These are phyloP conservation scores for Sebastes fasciatus DNA, from an alignment of 2,113 vertebrate genomes.

Conservation along the genomic window DNA sequence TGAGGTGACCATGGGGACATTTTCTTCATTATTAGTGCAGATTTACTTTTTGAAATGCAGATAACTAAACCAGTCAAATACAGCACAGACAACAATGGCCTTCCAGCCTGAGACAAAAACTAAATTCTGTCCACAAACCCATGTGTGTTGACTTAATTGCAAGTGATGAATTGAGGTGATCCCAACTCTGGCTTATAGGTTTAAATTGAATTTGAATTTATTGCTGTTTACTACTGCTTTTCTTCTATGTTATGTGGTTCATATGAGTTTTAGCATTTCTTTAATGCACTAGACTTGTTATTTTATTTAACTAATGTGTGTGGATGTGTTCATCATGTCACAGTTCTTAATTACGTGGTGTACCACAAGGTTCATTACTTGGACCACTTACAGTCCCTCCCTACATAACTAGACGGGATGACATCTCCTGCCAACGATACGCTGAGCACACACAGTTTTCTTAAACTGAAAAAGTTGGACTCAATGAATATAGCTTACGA, in stretches of 20 bases:
- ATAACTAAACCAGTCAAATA: neutral
- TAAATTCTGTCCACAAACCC: neutral
- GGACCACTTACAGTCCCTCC: neutral
- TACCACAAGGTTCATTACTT: slow-evolving; percentile 20
- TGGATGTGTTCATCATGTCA: neutral
- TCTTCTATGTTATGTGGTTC: neutral
- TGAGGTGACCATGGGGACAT: too few species aligned
- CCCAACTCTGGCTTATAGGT: neutral
- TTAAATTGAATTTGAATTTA: neutral
- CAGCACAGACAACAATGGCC: neutral
- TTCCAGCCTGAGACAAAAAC: neutral
- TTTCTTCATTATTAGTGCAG: neutral
- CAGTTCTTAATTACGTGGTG: neutral
- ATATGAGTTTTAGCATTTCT: neutral
- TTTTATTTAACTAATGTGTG: neutral
- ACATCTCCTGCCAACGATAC: neutral
- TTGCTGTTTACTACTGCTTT: neutral
- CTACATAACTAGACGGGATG: neutral
- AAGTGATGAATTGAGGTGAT: neutral
- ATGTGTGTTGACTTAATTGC: neutral
- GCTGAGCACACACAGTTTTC: neutral
- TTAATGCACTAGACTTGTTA: neutral
- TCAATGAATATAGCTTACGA: too few species aligned
- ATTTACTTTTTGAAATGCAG: neutral
- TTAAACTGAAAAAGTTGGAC: neutral